A percentile compares a stretch with the other conserved stretches of the same genome.
phyloP scores from a whole-genome alignment of 2,888 invertebrate genomes.

The Caenorhabditis imperialis region DNA sequence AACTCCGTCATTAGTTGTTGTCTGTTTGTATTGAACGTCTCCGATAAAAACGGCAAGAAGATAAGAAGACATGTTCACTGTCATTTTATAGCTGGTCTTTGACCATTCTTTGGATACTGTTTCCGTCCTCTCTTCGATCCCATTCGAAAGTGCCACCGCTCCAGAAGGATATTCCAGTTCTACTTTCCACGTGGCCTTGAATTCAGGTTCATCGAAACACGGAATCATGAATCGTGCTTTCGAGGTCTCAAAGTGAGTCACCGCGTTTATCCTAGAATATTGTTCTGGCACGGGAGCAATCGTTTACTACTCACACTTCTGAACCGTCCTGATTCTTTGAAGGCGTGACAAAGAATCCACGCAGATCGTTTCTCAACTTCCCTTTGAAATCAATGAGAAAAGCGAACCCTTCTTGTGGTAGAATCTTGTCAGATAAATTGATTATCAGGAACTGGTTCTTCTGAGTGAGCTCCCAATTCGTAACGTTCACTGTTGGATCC shows the following conservation, averaged over 20 bases:
- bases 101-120: slow-evolving; percentile 80
- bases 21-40: slow-evolving; percentile 84
- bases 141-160: slow-evolving; percentile 67
- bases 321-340: no score
- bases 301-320: no score
- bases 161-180: slow-evolving; percentile 73
- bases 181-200: slow-evolving; percentile 72
- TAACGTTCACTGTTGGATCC: not conserved
- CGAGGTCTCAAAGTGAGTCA: slow-evolving; percentile 76
- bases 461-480: not conserved
- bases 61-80: slow-evolving; percentile 88
- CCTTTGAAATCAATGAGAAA: no score
- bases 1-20: slow-evolving; percentile 83
- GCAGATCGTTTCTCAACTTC: no score
- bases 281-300: no score
- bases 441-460: slow-evolving; percentile 7
- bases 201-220: slow-evolving; percentile 76
- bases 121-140: slow-evolving; percentile 30
- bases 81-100: slow-evolving; percentile 78
- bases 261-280: slow-evolving; percentile 47
- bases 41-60: slow-evolving; percentile 90
- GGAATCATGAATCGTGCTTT: slow-evolving; percentile 75
- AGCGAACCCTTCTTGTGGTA: not conserved
- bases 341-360: no score
- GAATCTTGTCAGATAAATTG: not conserved